Base-by-base conservation (phyloP, 1,140 invertebrate species). In the Drosophila sproati region DNA sequence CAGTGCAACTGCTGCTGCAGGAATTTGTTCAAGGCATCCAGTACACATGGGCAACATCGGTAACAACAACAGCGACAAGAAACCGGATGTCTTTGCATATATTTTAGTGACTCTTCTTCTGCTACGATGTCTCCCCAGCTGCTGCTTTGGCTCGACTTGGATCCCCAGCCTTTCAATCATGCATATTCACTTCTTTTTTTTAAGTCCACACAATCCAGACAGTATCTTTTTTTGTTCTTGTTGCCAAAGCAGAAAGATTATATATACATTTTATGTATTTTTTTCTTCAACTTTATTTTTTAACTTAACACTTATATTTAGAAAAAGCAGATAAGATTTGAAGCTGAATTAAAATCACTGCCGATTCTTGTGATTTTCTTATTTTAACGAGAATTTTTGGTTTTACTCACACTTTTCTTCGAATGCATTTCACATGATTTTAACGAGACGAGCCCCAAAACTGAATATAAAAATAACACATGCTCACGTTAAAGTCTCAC, bases 1-100 rank as follows among this genome's bases (percentile, higher is more conserved):
- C 10, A 37, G 59, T 57, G 59, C 31, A 73, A 55, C 39, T 66
- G 61, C 45, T 66, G 68, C 59, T 60, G 68, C 79, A 82, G 80
- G 75, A 82, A 82, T 82, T 82, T 82, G 79, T 82, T 82, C 51
- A 81, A 81, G 70, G 60, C 78, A 81, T 77, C 66, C 78, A 80
- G 55, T 60, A 48, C 47, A 73, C 39, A 41, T 41, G 8, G 39
- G 12, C 68, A 67, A 32, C 73, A 77, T 20, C 57, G 73, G 35
- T 48, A 74, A 48, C 34, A 74, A 39, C 68, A 66, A 59, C 56
- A 45, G 48, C 39, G 48, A 39, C 8, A 66, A 43, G 39, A 82
- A 82, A 82, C 80, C 80, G 80, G 80, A 82, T 82, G 80, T 55
- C 75, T 82, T 82, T 78, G 71, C 77, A 74, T 57, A 43, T 52